phyloP scores from a whole-genome alignment of 2,888 invertebrate species.

The Cephus nigrinus region DNA sequence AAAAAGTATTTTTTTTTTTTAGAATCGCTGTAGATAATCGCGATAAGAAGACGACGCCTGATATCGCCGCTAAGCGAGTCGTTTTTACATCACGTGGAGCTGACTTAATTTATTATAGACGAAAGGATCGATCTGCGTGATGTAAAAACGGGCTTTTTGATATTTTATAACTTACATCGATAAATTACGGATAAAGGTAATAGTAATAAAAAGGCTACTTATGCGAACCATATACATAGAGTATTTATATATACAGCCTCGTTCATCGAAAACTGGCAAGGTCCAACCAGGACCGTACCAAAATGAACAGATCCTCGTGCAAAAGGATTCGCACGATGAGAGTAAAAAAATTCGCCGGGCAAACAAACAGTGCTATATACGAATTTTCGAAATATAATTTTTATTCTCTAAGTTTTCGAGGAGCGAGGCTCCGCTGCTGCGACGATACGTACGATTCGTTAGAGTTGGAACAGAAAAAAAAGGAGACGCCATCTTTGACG shows the following conservation, averaged over 20 bases:
- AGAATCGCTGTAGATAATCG: background rate
- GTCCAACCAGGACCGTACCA: too few species aligned
- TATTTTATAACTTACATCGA: conserved; percentile 30
- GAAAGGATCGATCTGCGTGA: conserved; percentile 10
- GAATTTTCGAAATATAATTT: too few species aligned
- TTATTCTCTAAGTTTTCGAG: too few species aligned
- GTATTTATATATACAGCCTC: conserved; percentile 33
- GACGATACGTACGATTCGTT: too few species aligned
- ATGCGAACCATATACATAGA: conserved; percentile 39
- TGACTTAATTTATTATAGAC: conserved; percentile 4
- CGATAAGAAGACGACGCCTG: background rate
- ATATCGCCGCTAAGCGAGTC: background rate
- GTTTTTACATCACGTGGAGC: conserved; percentile 29
- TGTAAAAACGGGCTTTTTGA: conserved; percentile 18
- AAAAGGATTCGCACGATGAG: too few species aligned
- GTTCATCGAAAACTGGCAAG: conserved; percentile 14
- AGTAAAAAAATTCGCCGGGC: too few species aligned
- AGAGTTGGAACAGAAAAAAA: background rate
- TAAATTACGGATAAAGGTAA: conserved; percentile 37
- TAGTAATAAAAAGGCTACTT: conserved; percentile 45
- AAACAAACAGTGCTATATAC: too few species aligned
- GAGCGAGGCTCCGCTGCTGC: too few species aligned
- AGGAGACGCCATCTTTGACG: conserved; percentile 8
- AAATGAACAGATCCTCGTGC: too few species aligned
- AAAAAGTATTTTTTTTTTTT: background rate